phyloP scores from a whole-genome alignment of 2,113 vertebrate species.

The Lontra canadensis region DNA sequence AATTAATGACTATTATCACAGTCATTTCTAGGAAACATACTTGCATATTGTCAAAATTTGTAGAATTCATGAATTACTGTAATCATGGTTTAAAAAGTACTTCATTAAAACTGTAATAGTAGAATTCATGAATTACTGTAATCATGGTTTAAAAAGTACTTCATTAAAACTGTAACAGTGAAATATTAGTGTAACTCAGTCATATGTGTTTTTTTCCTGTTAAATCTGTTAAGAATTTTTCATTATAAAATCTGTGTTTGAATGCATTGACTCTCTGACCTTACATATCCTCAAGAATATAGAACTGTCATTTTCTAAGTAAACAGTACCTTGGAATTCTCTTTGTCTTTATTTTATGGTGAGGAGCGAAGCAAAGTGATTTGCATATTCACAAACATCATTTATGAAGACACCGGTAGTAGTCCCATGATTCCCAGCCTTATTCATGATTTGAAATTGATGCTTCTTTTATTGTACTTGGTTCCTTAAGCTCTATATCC shows the following conservation, averaged over 20 bases:
- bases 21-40: not conserved
- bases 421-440: not conserved
- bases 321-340: not conserved
- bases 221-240: not conserved
- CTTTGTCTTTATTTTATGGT: not conserved
- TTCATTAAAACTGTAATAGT: no score
- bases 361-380: not conserved
- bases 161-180: not conserved
- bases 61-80: not conserved
- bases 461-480: not conserved
- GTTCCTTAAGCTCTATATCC: not conserved
- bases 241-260: not conserved
- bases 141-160: not conserved
- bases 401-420: not conserved
- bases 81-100: not conserved
- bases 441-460: not conserved
- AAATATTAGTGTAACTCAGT: not conserved
- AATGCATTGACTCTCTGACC: not conserved
- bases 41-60: not conserved
- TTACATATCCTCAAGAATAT: not conserved
- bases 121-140: not conserved
- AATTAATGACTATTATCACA: not conserved
- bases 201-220: not conserved
- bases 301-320: not conserved
- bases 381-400: not conserved